phyloP scores from a whole-genome alignment of 2,797 vertebrate species.

The Neosalanx taihuensis region DNA sequence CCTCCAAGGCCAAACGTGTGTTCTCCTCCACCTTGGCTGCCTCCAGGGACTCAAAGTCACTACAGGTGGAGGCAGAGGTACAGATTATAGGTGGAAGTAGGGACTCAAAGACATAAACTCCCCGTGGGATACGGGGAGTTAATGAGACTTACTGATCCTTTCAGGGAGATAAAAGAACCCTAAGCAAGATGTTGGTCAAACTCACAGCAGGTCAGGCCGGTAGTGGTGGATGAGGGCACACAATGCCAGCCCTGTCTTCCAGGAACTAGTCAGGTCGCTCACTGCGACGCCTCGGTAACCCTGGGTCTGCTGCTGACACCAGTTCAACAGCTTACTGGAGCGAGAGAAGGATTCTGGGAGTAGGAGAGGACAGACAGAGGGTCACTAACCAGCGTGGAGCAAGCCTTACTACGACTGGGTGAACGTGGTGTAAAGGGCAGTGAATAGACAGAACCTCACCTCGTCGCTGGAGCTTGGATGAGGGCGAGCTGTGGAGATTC shows the following conservation, averaged over 20 bases:
- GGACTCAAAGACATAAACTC: neutral
- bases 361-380: neutral
- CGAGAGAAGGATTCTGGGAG: constrained; percentile 82
- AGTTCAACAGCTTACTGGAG: constrained; percentile 84
- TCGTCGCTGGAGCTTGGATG: constrained; percentile 74
- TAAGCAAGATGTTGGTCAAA: neutral
- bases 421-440: neutral
- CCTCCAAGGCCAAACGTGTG: constrained; percentile 81
- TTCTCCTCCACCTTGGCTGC: constrained; percentile 78
- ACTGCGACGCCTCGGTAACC: constrained; percentile 83
- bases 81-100: neutral
- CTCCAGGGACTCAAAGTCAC: constrained; percentile 86
- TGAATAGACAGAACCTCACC: constrained; percentile 63
- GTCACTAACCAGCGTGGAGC: neutral
- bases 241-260: constrained; percentile 91
- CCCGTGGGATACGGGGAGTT: neutral
- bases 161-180: neutral
- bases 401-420: too few species aligned
- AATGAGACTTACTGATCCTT: constrained; percentile 3
- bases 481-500: constrained; percentile 70
- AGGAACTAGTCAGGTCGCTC: constrained; percentile 87
- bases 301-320: constrained; percentile 90
- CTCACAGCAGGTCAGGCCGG: constrained; percentile 91
- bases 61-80: constrained; percentile 44
- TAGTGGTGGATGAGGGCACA: constrained; percentile 92